Base-by-base conservation (phyloP, 2,113 vertebrate species). In the Zingel zingel region DNA sequence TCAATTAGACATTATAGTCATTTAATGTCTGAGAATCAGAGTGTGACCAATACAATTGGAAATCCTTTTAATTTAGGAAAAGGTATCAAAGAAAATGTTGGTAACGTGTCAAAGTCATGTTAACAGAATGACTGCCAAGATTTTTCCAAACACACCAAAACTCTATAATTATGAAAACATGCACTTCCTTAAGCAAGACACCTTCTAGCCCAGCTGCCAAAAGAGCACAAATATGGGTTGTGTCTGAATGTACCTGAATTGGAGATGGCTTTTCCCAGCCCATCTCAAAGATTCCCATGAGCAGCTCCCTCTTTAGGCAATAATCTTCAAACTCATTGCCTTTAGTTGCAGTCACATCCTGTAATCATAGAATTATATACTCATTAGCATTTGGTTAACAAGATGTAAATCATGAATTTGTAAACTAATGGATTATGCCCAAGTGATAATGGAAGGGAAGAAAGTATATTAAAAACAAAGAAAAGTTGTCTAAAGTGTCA, bases 201-300 rank as follows among this genome's bases (percentile, higher is more conserved):
- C 27, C 3, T 25, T 25, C 10, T 63, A 19, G 25, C 36, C 19
- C 6, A 57, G 50, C 30, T 6, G 0, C 57, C 1, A 56, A 53
- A 68, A 7, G 1, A 3, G 5, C 36, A 27, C 9, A 63, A 73
- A 57, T 13, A 33, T 10, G 25, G 43, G 12, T 10, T 10, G 6
- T 7, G 14, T 74, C 30, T 62, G 30, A 54, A 19, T 88, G 59
- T 90, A 99, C 98, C 97, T 99, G 98, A 87, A 99, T 99, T 90
- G 98, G 98, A 95, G 98, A 99, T 33, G 98, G 98, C 89, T 99
- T 99, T 95, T 99, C 98, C 98, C 98, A 99, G 95, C 98, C 98
- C 98, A 99, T 99, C 96, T 99, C 98, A 96, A 99, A 99, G 96
- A 99, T 99, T 93, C 98, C 98, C 98, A 99, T 99, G 82, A 99